phyloP scores from a whole-genome alignment of 2,113 vertebrate species.

The Carettochelys insculpta region DNA sequence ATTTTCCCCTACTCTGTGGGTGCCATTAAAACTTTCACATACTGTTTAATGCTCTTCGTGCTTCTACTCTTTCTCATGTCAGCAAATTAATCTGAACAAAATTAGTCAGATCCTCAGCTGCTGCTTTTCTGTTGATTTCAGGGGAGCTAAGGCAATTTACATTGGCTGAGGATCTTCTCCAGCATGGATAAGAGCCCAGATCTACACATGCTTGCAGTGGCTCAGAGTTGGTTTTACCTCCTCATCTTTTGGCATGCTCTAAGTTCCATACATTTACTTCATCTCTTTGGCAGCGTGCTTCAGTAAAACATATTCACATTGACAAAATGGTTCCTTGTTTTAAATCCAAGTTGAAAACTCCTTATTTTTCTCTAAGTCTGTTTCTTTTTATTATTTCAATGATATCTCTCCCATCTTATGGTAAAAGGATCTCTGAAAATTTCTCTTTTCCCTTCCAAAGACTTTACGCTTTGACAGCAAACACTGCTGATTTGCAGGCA shows the following conservation, averaged over 20 bases:
- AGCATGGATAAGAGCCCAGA: neutral
- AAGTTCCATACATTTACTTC: neutral
- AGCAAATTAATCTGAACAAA: neutral
- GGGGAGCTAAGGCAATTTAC: neutral
- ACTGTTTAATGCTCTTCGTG: neutral
- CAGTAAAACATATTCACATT: neutral
- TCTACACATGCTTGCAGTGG: too few relatives aligned
- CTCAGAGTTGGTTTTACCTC: slow-evolving; percentile 7
- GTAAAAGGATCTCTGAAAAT: neutral
- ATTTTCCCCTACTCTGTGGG: neutral
- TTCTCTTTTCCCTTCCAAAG: neutral
- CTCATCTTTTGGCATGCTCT: slow-evolving; percentile 8
- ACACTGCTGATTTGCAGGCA: neutral
- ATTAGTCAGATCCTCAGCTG: neutral
- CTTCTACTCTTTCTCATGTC: neutral
- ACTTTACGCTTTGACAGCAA: neutral
- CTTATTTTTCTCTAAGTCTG: neutral
- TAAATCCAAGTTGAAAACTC: neutral
- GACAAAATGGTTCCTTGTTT: neutral
- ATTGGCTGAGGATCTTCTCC: neutral
- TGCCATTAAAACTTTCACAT: neutral
- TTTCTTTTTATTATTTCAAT: slow-evolving; percentile 9
- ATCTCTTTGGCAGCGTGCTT: neutral
- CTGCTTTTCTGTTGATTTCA: neutral
- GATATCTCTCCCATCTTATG: neutral